These are phyloP conservation scores for Scolopax bukidnonensis DNA, from an alignment of 2,797 vertebrate genomes.

Conservation along the genomic window DNA sequence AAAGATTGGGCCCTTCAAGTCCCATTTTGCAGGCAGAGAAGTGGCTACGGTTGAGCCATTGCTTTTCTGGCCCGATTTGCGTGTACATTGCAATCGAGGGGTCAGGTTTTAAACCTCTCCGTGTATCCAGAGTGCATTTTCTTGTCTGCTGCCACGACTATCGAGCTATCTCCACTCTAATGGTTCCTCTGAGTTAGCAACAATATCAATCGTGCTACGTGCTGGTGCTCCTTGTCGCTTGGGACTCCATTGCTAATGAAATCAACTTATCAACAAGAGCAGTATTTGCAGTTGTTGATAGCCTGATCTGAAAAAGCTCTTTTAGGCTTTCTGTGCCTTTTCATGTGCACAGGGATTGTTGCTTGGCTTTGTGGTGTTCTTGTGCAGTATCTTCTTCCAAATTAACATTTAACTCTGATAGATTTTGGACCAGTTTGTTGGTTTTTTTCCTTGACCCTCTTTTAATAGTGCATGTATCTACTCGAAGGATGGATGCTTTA, in stretches of 20 bases:
- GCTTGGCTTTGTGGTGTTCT: neutral
- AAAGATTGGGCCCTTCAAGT: neutral
- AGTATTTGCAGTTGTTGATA: neutral
- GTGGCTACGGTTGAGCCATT: neutral
- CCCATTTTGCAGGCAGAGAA: neutral
- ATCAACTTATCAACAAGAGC: neutral
- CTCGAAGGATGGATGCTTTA: neutral
- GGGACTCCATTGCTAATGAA: neutral
- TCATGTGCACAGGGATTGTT: neutral
- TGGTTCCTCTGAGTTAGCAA: neutral
- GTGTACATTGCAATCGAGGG: rapidly evolving
- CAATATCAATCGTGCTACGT: rapidly evolving
- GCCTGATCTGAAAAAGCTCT: neutral
- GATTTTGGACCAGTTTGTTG: neutral
- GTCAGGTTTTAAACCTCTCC: neutral
- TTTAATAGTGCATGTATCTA: neutral
- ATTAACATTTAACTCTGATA: neutral
- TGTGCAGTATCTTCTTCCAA: neutral
- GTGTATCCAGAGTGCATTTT: neutral
- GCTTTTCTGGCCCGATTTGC: neutral
- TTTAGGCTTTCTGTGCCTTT: neutral
- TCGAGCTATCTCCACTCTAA: neutral
- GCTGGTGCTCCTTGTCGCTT: neutral
- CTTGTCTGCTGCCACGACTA: neutral
- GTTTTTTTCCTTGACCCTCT: no score